Evolutionary conservation across 1,140 invertebrate genomes (phyloP).

Genomic region (Pseudoatta argentina): DNA sequence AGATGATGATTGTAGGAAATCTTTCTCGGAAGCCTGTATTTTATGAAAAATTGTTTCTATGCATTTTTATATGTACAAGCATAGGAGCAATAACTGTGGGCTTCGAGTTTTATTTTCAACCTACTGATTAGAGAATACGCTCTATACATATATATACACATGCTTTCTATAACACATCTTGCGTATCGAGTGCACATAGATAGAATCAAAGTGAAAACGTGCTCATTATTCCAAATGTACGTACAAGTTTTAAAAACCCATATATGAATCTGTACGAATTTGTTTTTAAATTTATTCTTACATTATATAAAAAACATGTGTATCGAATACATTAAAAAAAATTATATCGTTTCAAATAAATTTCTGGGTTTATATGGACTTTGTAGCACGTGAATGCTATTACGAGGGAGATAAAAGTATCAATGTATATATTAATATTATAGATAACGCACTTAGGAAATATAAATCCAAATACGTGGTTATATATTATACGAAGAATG

Average conservation of each 20-base stretch:
- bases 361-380: constrained; percentile 58
- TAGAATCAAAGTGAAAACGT: constrained; percentile 58
- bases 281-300: constrained; percentile 63
- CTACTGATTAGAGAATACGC: no score
- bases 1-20: constrained; percentile 25
- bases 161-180: constrained; percentile 41
- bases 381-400: constrained; percentile 61
- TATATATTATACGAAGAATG: not conserved
- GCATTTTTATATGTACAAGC: constrained; percentile 74
- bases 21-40: constrained; percentile 50
- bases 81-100: constrained; percentile 5
- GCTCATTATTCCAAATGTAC: constrained; percentile 61
- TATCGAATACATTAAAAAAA: constrained; percentile 28
- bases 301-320: constrained; percentile 48
- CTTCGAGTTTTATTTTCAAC: no score
- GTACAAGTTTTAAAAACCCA: constrained; percentile 35
- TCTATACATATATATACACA: no score
- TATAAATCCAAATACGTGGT: not conserved
- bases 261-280: constrained; percentile 46
- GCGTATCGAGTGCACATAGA: constrained; percentile 9
- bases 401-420: constrained; percentile 51
- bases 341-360: constrained; percentile 44
- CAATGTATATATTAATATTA: constrained; percentile 47
- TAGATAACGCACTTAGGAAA: constrained; percentile 24
- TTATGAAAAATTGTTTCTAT: constrained; percentile 68